These are phyloP conservation scores for Trinectes maculatus DNA, from an alignment of 2,113 vertebrate species.

Conservation along the genomic window DNA sequence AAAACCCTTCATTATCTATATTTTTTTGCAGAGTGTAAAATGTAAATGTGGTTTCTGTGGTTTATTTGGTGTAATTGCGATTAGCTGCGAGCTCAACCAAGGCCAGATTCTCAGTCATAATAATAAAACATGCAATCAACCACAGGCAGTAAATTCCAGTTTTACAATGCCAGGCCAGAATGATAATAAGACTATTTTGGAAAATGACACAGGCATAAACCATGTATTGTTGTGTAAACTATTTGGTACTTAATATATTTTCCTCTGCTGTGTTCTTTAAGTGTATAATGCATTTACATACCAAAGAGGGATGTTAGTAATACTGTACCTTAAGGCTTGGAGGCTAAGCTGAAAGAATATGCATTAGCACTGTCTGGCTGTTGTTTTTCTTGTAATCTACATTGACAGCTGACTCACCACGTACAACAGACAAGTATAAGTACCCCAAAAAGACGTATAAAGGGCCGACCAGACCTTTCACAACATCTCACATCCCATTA, in stretches of 20 bases:
- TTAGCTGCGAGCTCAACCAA: constrained; percentile 18
- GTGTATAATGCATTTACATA: constrained; percentile 22
- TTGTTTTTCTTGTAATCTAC: constrained; percentile 38
- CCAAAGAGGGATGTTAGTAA: constrained; percentile 21
- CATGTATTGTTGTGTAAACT: constrained; percentile 2
- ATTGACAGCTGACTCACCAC: constrained; percentile 37
- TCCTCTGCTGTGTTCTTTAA: constrained; percentile 4
- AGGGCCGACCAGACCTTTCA: constrained; percentile 45
- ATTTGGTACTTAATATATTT: neutral
- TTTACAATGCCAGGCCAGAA: constrained; percentile 10
- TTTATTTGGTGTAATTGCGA: constrained; percentile 31
- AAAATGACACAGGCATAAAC: neutral
- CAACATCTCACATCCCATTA: constrained; percentile 57
- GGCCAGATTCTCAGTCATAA: constrained; percentile 22
- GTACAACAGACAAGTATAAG: constrained; percentile 31
- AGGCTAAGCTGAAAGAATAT: constrained; percentile 40
- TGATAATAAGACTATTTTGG: constrained; percentile 11
- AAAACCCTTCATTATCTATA: neutral
- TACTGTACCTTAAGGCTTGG: constrained; percentile 3
- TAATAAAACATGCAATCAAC: constrained; percentile 29
- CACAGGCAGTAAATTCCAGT: constrained; percentile 6
- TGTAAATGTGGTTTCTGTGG: constrained; percentile 11
- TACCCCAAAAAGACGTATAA: constrained; percentile 49
- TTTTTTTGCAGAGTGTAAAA: constrained; percentile 4
- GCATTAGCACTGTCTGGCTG: constrained; percentile 52